Evolutionary conservation across 64 coral and sea anemone species (phyloP).

Genomic region (Hydrozoanthus tunicans): DNA sequence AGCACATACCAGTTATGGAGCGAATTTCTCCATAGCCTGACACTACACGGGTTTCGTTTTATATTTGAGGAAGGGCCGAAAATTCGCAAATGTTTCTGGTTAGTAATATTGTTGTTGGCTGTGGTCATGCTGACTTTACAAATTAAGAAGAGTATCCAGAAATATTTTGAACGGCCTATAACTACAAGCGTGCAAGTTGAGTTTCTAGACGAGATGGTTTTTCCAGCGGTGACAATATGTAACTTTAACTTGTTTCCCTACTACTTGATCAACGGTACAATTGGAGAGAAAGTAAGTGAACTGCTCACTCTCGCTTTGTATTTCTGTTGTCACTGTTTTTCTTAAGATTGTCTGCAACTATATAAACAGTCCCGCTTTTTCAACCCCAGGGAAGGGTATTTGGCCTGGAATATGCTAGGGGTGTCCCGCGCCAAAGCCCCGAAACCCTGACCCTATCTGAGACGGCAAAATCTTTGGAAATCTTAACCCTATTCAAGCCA

Average conservation of each 20-base stretch:
- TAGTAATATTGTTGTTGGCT: constrained; percentile 84
- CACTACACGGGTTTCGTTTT: constrained; percentile 96
- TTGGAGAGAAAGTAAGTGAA: constrained; percentile 90
- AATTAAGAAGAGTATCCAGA: constrained; percentile 90
- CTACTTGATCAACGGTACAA: constrained; percentile 96
- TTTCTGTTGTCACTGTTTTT: background rate
- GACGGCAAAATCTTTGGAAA: no score
- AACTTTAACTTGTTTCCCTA: constrained; percentile 98
- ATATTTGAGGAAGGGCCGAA: constrained; percentile 90
- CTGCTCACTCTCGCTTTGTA: background rate
- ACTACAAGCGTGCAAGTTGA: constrained; percentile 98
- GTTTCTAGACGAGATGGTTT: constrained; percentile 90
- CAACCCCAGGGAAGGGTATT: no score
- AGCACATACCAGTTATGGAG: constrained; percentile 82
- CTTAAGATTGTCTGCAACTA: background rate
- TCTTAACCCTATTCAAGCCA: no score
- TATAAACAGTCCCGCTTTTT: no score
- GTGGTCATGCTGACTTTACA: constrained; percentile 77
- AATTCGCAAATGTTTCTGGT: constrained; percentile 85
- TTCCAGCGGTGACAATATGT: constrained; percentile 96
- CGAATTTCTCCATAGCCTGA: constrained; percentile 91
- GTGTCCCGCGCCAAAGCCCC: no score
- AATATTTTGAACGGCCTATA: constrained; percentile 91
- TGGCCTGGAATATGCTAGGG: no score
- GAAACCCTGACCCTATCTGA: no score